These are phyloP conservation scores for Rousettus madagascariensis DNA, from an alignment of 2,797 vertebrate species.

Conservation along the genomic window DNA sequence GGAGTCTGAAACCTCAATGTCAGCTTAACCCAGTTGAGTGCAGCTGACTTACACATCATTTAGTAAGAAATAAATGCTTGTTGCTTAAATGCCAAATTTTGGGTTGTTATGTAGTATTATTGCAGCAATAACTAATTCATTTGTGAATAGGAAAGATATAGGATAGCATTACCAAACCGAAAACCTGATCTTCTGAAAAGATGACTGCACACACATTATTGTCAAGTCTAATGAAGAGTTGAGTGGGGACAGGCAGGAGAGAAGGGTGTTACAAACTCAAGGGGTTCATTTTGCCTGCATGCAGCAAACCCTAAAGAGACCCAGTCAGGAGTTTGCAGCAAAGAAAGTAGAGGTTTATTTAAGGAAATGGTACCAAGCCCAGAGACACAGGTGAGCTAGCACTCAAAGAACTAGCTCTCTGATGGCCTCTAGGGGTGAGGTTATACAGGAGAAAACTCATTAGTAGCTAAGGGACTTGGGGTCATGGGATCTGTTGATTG, in stretches of 20 bases:
- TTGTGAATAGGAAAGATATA: neutral
- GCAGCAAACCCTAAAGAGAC: no score
- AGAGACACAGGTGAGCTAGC: no score
- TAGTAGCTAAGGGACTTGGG: no score
- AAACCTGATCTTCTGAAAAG: neutral
- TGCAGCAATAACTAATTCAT: neutral
- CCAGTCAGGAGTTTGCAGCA: no score
- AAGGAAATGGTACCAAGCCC: no score
- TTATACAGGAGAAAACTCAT: no score
- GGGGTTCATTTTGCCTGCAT: no score
- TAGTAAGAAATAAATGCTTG: neutral
- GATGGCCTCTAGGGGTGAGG: no score
- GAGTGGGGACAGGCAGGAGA: fast-evolving
- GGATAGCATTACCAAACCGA: neutral
- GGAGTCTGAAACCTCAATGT: neutral
- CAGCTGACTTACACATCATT: neutral
- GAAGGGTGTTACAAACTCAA: no score
- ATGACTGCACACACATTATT: neutral
- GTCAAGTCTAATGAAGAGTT: neutral
- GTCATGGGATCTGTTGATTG: no score
- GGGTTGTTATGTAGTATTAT: neutral
- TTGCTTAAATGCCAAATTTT: neutral
- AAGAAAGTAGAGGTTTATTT: no score
- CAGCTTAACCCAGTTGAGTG: neutral
- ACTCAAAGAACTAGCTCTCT: no score